Evolutionary conservation across 2,113 vertebrate species (phyloP), one percentile per base, ranked within the genome.

Genomic region (Lontra canadensis): DNA sequence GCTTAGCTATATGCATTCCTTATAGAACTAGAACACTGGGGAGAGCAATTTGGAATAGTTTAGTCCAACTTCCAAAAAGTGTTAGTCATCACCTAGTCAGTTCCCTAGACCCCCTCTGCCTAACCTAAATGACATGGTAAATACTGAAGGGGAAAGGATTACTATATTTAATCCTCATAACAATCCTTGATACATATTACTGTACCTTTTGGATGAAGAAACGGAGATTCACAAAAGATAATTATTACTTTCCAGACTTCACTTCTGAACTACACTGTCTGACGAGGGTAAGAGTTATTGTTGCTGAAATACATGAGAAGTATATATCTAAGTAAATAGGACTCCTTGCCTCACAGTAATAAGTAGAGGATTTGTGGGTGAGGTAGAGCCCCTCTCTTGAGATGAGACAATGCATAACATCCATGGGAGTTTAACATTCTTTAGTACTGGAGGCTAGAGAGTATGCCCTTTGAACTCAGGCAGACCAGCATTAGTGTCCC

Each of bases 341-440:
- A 81, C 6, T 44, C 23, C 31, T n/a, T 44, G 47, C 1, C n/a
- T 85, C 21, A 13, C 3, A 78, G n/a, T 44, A 73, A 42, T 42
- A 83, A 47, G 21, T 57, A 49, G 34, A 73, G 26, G 21, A 61
- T 87, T 79, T 11, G 12, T 39, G 29, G 39, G 3, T 61, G 21
- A 85, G 7, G 31, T 42, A 44, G 14, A 84, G 11, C 10, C 31
- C 29, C 17, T 84, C 76, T 65, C 9, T 39, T 23, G 69, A 47
- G 29, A 80, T 80, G 39, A 80, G n/a, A 52, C 31, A 17, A 36
- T 49, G 9, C 14, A 9, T 2, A 57, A 1, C 17, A 15, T 20
- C 12, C 31, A 39, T 0, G 0, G 44, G 42, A 79, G 14, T 26
- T 79, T 39, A 29, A 39, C 0, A 2, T 2, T 29, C 6, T 49